A percentile compares a stretch with the other conserved stretches of the same genome.
Evolutionary conservation across 2,113 vertebrate genomes (phyloP).

Genomic region (Panthera leo): DNA sequence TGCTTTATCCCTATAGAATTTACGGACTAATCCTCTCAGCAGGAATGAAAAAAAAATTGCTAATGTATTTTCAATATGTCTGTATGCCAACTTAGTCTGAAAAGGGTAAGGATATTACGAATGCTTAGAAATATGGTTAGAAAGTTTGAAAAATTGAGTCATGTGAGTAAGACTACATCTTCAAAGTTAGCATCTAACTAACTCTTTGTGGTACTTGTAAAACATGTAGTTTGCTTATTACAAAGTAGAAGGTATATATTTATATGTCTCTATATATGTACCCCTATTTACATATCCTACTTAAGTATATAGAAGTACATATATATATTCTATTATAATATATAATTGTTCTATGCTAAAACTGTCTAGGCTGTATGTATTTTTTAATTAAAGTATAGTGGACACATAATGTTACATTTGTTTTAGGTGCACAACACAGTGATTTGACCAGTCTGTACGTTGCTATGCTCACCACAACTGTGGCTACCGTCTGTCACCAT

Average conservation of each 20-base stretch:
- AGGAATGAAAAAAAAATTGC: neutral
- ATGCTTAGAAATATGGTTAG: neutral
- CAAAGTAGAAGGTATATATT: neutral
- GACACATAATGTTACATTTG: too few relatives aligned
- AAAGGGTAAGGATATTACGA: neutral
- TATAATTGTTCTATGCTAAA: neutral
- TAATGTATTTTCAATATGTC: neutral
- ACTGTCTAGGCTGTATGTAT: too few relatives aligned
- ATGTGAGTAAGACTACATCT: neutral
- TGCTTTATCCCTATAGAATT: neutral
- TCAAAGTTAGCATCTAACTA: neutral
- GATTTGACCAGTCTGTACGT: too few relatives aligned
- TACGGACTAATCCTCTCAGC: neutral
- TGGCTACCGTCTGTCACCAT: too few relatives aligned
- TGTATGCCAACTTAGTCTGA: neutral
- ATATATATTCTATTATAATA: neutral
- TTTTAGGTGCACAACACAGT: too few relatives aligned
- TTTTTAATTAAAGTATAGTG: too few relatives aligned
- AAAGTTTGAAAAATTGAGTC: neutral
- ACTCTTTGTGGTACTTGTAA: neutral
- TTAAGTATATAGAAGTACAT: neutral
- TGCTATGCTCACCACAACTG: too few relatives aligned
- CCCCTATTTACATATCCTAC: neutral
- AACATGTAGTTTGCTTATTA: neutral
- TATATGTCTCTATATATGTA: neutral